Base-by-base conservation (phyloP, 1,140 invertebrate species). In the Diuraphis noxia region DNA sequence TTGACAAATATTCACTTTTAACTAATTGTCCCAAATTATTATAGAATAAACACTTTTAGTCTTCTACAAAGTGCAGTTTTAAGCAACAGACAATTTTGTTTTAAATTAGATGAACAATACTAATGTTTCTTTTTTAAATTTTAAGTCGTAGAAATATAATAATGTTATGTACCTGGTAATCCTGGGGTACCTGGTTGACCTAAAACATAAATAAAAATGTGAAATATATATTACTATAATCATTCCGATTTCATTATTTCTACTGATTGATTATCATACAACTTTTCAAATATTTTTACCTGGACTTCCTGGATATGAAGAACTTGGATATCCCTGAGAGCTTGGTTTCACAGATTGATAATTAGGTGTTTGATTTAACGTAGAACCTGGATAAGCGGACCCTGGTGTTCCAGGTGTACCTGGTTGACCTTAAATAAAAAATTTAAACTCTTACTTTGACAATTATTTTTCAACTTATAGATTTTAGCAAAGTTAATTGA, bases 341-440 rank as follows among this genome's bases (percentile, higher is more conserved):
- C 86, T 63, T 13, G 88, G 88, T 91, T 81, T 81, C 36, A 92
- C 93, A 46, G 93, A 46, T 30, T 84, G 82, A 56, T 92, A 92
- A 86, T 92, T 92, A 46, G 91, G 81, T 91, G 92, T 92, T 86
- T 92, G 92, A 34, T 81, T 34, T 5, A 85, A 87, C 36, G 92
- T 34, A 17, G 82, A 43, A 8, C 82, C 17, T 43, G 82, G 30
- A 86, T 52, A 86, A 86, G 34, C 25, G 79, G 85, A 89, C 81
- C 92, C 93, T 91, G 93, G 93, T 43, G 92, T 88, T 92, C 92
- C 93, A 56, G 93, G 93, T 92, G 93, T 92, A 77, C 93, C 92
- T 85, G 92, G 93, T 82, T 92, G 36, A 84, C 93, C 93, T 92
- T 30, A 34, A 17, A 36, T 36, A 43, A 43, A 72, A 43, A 88